Base-by-base conservation (phyloP, 2,797 vertebrate species). In the Austrolebias charrua region DNA sequence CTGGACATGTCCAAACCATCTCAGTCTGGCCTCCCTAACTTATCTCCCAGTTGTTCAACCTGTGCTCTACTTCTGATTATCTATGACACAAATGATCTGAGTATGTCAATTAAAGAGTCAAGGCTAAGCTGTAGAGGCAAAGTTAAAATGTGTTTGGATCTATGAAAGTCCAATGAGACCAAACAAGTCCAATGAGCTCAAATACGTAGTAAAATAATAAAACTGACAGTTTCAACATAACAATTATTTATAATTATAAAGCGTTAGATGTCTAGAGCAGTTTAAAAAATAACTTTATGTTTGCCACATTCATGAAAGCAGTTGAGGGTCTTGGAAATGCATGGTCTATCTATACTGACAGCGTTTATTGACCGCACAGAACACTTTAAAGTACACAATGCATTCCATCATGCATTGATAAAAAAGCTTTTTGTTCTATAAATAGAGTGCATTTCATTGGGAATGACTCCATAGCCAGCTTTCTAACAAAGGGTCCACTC, bases 201-300 rank as follows among this genome's bases (percentile, higher is more conserved):
- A 52, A 33, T 20, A 49, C 5, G 47, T 15, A 44, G 15, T 16
- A 44, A 44, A 6, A 44, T n/a, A 44, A 15, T 15, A 15, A 44
- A n/a, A 44, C 16, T 44, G 14, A 15, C 43, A 15, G 5, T 44
- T 44, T 44, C 16, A 44, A 16, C 43, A 43, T 7, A 44, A 16
- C 43, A 44, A 6, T n/a, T 6, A 2, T 7, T 44, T 44, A 5
- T n/a, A 44, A 44, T 44, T 2, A 44, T 49, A 49, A 28, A 49
- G 19, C 35, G 52, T 31, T 50, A 67, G 19, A 20, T 53, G 47
- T 35, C 50, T 31, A 33, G 45, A 16, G 35, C 16, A 55, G 43
- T 69, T 52, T 10, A 33, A n/a, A n/a, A 69, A 63, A 61, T 29
- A 38, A 53, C 48, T 60, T 12, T 11, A 62, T 59, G 40, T 35